Base-by-base conservation (phyloP, 2,888 invertebrate species). In the Drosophila aldrichi region DNA sequence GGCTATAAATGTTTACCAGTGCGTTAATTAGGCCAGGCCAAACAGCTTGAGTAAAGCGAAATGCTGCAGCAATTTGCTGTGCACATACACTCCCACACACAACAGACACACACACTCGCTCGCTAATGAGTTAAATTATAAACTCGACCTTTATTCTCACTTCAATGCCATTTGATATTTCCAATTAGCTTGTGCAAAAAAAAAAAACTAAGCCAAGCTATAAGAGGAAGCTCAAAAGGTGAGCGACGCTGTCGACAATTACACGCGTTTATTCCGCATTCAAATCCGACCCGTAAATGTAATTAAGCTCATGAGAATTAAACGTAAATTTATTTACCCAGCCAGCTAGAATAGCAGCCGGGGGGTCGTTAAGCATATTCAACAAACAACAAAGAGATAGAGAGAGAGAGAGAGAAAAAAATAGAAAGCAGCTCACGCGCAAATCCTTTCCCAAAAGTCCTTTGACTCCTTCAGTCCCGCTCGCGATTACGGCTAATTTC, bases 301-400 rank as follows among this genome's bases (percentile, higher is more conserved):
- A 89, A 87, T 87, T 89, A 89, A 87, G 85, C 89, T 88, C 89
- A 63, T 74, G 85, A 74, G 89, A 88, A 85, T 87, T 87, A 68
- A 81, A 72, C 88, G 81, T 58, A 74, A 77, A 88, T 88, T 80
- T 83, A 76, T 81, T 81, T 83, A 32, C 58, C 55, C 70, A 32
- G 56, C 55, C 70, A 58, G 63, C 70, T 20, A 57, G 34, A 63
- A 16, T 18, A 29, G 20, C 63, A 48, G 61, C 63, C 43, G 61
- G 20, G 20, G 20, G 55, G 56, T 70, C 61, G 78, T 77, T 70
- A 78, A 70, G 60, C 38, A 36, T 14, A 36, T 14, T 40, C 36
- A 49, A 32, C 29, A 7, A 29, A 29, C 29, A 29, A 7, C 32
- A 32, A 41, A 51, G 44, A 44, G n/a, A n/a, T n/a, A n/a, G n/a